Base-by-base conservation (phyloP, 2,888 invertebrate genomes). In the Adelphocoris suturalis region DNA sequence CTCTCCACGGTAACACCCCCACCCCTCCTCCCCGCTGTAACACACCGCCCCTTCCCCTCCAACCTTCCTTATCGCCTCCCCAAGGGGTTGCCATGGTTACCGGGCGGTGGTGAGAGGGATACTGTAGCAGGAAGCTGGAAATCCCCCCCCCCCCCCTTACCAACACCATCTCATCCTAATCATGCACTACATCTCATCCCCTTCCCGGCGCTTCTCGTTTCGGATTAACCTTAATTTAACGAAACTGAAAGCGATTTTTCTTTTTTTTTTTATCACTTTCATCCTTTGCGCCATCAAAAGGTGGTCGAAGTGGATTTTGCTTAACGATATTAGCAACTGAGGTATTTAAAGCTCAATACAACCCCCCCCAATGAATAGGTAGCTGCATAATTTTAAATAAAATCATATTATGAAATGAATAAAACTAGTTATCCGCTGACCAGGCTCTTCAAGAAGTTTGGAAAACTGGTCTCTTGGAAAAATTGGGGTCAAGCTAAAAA, bases 151-250 rank as follows among this genome's bases (percentile, higher is more conserved):
- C 7, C 46, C 78, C 46, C 37, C 37, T 37, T n/a, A n/a, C 37
- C 37, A 7, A 2, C 37, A 37, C 37, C 37, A 37, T 37, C 37
- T 37, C 37, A 37, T 37, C 37, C 78, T 78, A 37, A 52, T 82
- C 82, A 52, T 27, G 48, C 14, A 68, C 68, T 48, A 52, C 82
- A 52, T 82, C 82, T 82, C 82, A 82, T 52, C 82, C 23, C 52
- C 82, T 48, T 82, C 23, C 48, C 48, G 12, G 68, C 23, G 82
- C 82, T 48, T 82, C 37, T 82, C 82, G 52, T 82, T 82, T 16
- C 37, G 82, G 55, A 82, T 82, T 82, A 82, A 82, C 82, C 82
- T 48, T 82, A 82, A 82, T 82, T 52, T 52, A 52, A 82, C 82
- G 52, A 82, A 23, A 48, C 52, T 19, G 82, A 82, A 82, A 82